Percentiles rank a stretch among this genome's conserved stretches.
Conservation (phyloP, 2,888 invertebrate genomes). For the Drosophila robusta region DNA sequence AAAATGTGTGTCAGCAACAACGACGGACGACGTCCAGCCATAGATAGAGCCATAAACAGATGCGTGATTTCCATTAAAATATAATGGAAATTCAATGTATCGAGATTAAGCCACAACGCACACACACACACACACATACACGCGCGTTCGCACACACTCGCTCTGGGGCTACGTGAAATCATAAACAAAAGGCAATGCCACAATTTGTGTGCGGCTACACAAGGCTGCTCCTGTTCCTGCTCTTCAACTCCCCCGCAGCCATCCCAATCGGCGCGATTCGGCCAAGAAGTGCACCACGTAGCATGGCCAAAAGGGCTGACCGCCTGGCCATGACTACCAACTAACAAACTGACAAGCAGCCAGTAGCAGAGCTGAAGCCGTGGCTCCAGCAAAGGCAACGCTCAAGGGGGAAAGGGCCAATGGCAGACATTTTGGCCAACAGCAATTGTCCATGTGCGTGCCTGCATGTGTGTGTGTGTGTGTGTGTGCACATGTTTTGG, state of each 20-base stretch:
- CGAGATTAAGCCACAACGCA: conserved; percentile 57
- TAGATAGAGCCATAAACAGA: conserved; percentile 68
- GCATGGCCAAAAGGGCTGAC: conserved; percentile 47
- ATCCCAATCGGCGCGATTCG: background rate
- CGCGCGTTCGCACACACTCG: conserved; percentile 7
- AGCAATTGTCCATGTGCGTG: conserved; percentile 25
- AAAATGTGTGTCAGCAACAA: conserved; percentile 54
- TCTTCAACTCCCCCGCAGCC: background rate
- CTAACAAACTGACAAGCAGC: conserved; percentile 18
- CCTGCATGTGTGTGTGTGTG: conserved; percentile 7
- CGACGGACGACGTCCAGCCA: conserved; percentile 20
- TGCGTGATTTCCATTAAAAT: conserved; percentile 73
- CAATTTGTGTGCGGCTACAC: conserved; percentile 48
- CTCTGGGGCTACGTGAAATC: conserved; percentile 61
- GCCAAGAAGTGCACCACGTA: conserved; percentile 57
- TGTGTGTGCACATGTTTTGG: conserved; percentile 34
- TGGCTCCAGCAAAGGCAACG: background rate
- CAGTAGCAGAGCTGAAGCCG: background rate
- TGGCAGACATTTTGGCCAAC: conserved; percentile 31
- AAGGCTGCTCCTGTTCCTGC: background rate
- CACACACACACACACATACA: conserved; percentile 8
- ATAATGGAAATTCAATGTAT: conserved; percentile 73
- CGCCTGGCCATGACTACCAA: conserved; percentile 42
- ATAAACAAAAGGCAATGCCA: conserved; percentile 63
- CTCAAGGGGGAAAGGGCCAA: conserved; percentile 11